Evolutionary conservation across 2,888 invertebrate genomes (phyloP).

Genomic region (Brachylomia viminalis): DNA sequence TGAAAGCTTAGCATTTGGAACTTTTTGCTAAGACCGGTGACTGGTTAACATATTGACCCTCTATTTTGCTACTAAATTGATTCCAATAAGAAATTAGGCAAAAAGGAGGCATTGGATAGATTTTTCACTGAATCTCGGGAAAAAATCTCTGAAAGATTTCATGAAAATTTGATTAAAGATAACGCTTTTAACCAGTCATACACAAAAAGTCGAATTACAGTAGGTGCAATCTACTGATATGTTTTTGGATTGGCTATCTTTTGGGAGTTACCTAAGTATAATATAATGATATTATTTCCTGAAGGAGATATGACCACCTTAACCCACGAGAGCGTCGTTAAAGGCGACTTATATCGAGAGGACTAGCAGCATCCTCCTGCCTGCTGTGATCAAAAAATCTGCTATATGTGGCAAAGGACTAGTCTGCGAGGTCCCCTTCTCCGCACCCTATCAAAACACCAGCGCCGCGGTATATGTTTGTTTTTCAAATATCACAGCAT

Average conservation of each 20-base stretch:
- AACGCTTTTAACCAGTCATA: not conserved
- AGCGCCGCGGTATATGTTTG: no score
- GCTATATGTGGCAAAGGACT: no score
- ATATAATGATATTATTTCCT: no score
- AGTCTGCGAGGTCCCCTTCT: no score
- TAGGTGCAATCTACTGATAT: not conserved
- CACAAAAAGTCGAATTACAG: not conserved
- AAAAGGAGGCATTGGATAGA: conserved; percentile 13
- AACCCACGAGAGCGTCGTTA: no score
- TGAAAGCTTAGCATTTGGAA: conserved; percentile 28
- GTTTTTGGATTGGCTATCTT: not conserved
- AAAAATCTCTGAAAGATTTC: conserved; percentile 4
- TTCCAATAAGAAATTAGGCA: conserved; percentile 30
- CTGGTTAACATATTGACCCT: conserved; percentile 52
- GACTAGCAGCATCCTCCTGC: no score
- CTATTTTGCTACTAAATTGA: conserved; percentile 35
- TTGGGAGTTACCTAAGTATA: not conserved
- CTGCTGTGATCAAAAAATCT: no score
- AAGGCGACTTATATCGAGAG: not conserved
- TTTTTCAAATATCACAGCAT: no score
- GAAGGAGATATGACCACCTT: not conserved
- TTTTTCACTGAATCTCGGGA: not conserved
- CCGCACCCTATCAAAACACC: no score
- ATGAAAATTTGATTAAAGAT: conserved; percentile 3
- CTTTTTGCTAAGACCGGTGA: conserved; percentile 38